phyloP scores from a whole-genome alignment of 92 coral and sea anemone species.

The Isaurus tuberculatus region DNA sequence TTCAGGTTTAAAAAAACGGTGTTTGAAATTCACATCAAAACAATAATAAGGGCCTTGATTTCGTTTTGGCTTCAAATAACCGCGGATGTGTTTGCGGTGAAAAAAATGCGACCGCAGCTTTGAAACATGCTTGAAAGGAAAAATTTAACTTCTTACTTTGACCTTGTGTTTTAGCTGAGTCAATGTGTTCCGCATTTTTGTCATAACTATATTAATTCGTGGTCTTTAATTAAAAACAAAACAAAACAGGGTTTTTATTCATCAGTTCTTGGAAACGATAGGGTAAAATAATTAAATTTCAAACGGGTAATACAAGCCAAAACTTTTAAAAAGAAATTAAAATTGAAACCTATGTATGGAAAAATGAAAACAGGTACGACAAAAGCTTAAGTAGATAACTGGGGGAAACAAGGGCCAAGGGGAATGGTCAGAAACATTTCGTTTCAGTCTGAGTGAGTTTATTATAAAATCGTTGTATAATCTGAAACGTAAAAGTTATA shows the following conservation, averaged over 20 bases:
- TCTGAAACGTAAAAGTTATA: neutral
- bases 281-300: neutral
- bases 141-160: neutral
- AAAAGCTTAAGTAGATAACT: neutral
- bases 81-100: neutral
- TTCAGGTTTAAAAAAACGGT: too few relatives aligned
- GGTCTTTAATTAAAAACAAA: neutral
- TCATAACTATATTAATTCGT: constrained; percentile 5
- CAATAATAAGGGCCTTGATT: too few relatives aligned
- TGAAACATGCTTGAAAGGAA: neutral
- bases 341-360: neutral
- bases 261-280: neutral
- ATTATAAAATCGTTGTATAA: neutral
- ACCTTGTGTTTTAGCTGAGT: neutral
- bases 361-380: neutral
- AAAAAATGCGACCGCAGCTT: neutral
- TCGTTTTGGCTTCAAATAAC: neutral
- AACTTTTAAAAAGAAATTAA: neutral
- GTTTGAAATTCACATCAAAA: too few relatives aligned
- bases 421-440: neutral
- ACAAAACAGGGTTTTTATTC: neutral
- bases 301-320: neutral
- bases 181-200: constrained; percentile 5
- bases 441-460: neutral
- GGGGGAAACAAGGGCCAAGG: neutral